These are phyloP conservation scores for Brachionus asplanchnoidis DNA, from an alignment of 1,140 invertebrate genomes.

Conservation along the genomic window DNA sequence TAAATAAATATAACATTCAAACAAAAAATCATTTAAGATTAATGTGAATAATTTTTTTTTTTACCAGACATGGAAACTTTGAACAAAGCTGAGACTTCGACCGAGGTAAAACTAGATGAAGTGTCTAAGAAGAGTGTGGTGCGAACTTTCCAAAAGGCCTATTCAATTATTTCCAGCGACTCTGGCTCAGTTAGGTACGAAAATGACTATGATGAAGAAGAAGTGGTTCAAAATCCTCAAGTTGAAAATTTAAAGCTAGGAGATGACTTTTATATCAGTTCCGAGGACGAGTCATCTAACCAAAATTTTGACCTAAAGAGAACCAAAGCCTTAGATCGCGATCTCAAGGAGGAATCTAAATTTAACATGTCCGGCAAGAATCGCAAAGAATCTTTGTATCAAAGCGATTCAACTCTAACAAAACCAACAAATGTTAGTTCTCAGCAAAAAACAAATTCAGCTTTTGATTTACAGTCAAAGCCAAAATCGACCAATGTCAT, in stretches of 20 bases:
- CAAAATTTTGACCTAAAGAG: not conserved
- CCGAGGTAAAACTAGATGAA: not conserved
- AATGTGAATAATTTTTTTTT: not conserved
- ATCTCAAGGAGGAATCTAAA: conserved; percentile 18
- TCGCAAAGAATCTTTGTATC: not conserved
- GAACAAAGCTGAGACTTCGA: not conserved
- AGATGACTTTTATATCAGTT: conserved; percentile 27
- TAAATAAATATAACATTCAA: not conserved
- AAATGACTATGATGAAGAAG: not conserved
- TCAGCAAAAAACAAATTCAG: not conserved
- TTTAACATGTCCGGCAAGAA: conserved; percentile 8
- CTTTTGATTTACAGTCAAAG: not conserved
- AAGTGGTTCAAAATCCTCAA: not conserved
- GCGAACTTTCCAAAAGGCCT: not conserved
- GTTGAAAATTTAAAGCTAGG: not conserved
- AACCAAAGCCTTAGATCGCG: not conserved
- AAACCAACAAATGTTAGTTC: not conserved
- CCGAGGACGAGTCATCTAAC: not conserved
- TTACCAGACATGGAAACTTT: not conserved
- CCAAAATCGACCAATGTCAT: not conserved
- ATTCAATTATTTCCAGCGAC: conserved; percentile 3
- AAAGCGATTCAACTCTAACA: not conserved
- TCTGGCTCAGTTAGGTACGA: conserved; percentile 2
- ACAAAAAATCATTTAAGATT: not conserved
- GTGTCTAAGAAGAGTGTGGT: not conserved